These are phyloP conservation scores for Bovichtus diacanthus DNA, from an alignment of 2,797 vertebrate genomes.

Conservation along the genomic window DNA sequence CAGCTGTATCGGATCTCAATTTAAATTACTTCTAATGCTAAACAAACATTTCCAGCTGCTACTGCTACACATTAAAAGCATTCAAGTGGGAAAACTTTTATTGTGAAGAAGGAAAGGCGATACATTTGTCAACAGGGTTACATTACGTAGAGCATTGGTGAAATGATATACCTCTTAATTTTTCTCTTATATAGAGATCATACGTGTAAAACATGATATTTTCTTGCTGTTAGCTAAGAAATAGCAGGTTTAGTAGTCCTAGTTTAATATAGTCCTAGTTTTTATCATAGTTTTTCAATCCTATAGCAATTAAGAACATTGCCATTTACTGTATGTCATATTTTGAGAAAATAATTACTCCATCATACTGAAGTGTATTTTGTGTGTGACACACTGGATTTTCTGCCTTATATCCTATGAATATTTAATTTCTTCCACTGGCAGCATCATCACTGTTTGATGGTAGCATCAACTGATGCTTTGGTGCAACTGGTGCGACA, in stretches of 20 bases:
- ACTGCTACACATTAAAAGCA: background rate
- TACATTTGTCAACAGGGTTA: background rate
- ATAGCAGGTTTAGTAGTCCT: background rate
- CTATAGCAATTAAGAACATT: too few species aligned
- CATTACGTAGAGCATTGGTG: background rate
- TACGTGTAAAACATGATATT: background rate
- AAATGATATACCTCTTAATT: background rate
- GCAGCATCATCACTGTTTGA: background rate
- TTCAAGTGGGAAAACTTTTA: background rate
- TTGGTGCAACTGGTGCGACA: background rate
- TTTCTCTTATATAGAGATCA: background rate
- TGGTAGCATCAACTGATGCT: background rate
- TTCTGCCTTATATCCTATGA: background rate
- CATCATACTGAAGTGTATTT: background rate
- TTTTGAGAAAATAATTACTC: background rate
- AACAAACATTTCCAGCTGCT: background rate
- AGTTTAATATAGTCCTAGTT: background rate
- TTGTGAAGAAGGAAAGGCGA: background rate
- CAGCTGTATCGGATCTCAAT: background rate
- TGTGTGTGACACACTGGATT: background rate
- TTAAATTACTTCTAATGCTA: background rate
- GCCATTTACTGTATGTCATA: background rate
- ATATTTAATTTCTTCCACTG: slow-evolving; percentile 1
- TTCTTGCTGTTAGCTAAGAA: background rate
- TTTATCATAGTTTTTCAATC: background rate